Evolutionary conservation across 2,888 invertebrate species (phyloP), one percentile per base, ranked within the genome.

Genomic region (Schizotus pectinicornis): DNA sequence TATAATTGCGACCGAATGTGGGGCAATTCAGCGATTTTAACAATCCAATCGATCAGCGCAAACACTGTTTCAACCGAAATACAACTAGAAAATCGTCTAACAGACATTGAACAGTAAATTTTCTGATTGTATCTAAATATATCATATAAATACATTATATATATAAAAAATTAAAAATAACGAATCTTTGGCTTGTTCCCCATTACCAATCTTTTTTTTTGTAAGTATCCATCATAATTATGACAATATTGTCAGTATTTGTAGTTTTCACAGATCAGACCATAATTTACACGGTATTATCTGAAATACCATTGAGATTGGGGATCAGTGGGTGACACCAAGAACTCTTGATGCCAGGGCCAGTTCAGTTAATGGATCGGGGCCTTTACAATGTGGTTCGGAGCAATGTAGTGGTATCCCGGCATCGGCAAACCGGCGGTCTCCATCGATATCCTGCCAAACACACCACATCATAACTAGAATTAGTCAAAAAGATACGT

Each of bases 301-400:
- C 68, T 70, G 68, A 69, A 71, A 72, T 74, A 75, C 76, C 74
- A 79, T 74, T 76, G 70, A 73, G 69, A 65, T 65, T 74, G 78
- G 76, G 77, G 75, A 74, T 74, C 75, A 68, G 69, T 67, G 68
- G 69, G 68, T 74, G 76, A 76, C 76, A 75, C 56, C 70, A 64
- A 55, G 69, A 72, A 71, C 67, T 74, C 75, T 65, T 67, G 67
- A 59, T 70, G 69, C 74, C 73, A 74, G 62, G 70, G 71, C 74
- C 73, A 71, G 69, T 70, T 74, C 77, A 79, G 76, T 76, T 91
- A 93, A 85, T 94, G 93, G 80, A 94, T 93, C 77, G 93, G 92
- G 70, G 94, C 91, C 84, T 94, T 94, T 77, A 94, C 92, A 81
- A 94, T 94, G 84, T 94, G 92, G 83, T 93, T 94, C 69, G 94